Evolutionary conservation across 2,113 vertebrate genomes (phyloP).

Genomic region (Callipepla squamata): DNA sequence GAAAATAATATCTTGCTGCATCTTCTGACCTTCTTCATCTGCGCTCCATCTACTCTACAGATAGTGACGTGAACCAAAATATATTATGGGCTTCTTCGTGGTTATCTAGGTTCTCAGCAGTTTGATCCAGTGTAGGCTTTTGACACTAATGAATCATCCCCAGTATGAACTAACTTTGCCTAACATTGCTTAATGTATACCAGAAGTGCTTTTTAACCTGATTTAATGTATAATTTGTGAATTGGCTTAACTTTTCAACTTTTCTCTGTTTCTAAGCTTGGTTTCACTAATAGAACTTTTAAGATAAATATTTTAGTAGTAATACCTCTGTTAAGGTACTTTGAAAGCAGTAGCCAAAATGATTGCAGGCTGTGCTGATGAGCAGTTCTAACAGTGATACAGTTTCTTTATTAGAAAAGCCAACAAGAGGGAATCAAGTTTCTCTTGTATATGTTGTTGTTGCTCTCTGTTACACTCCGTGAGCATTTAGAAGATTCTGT

Average conservation of each 20-base stretch:
- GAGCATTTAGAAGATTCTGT: background rate
- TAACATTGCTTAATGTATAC: background rate
- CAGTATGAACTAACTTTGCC: background rate
- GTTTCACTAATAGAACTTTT: background rate
- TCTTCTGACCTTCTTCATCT: background rate
- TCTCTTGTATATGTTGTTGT: background rate
- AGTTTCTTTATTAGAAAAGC: background rate
- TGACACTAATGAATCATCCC: background rate
- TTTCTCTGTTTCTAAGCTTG: background rate
- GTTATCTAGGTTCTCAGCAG: background rate
- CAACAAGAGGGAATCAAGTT: background rate
- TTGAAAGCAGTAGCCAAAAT: background rate
- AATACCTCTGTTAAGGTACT: background rate
- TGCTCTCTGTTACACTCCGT: accelerated
- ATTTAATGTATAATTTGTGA: background rate
- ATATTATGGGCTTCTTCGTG: background rate
- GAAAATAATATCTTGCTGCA: background rate
- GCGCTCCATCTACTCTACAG: background rate
- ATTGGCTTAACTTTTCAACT: background rate
- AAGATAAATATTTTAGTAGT: background rate
- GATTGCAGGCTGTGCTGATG: background rate
- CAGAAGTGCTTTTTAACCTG: background rate
- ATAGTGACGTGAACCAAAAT: background rate
- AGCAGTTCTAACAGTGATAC: background rate
- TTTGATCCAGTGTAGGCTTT: background rate